These are phyloP conservation scores for Lordiphosa stackelbergi DNA, from an alignment of 1,140 invertebrate genomes.

Conservation along the genomic window DNA sequence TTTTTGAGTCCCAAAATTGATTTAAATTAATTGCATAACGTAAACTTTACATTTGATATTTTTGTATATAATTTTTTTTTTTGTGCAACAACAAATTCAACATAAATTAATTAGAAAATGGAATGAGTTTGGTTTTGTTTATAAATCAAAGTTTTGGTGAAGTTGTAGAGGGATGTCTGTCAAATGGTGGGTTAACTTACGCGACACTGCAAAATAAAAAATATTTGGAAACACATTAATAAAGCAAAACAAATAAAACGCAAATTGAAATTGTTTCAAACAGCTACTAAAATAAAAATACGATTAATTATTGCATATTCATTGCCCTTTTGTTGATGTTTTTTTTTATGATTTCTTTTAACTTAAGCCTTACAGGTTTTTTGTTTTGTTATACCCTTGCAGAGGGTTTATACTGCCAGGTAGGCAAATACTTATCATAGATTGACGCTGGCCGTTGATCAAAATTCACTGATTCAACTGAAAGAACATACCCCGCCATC, in stretches of 20 bases:
- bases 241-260: conserved; percentile 21
- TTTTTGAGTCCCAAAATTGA: conserved; percentile 66
- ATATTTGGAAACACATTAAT: conserved; percentile 10
- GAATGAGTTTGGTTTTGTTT: conserved; percentile 1
- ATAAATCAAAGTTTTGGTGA: conserved; percentile 21
- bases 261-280: conserved; percentile 5
- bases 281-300: conserved; percentile 14
- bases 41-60: conserved; percentile 31
- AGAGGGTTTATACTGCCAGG: too few species aligned
- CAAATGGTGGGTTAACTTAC: conserved; percentile 46
- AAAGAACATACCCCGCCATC: too few species aligned
- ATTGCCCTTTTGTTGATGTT: conserved; percentile 5
- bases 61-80: conserved; percentile 12
- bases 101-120: conserved; percentile 21
- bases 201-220: conserved; percentile 48
- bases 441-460: too few species aligned
- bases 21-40: conserved; percentile 66
- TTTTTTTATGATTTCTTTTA: neutral
- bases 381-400: too few species aligned
- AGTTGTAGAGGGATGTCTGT: conserved; percentile 31
- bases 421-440: too few species aligned
- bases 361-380: conserved; percentile 1
- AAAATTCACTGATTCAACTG: too few species aligned
- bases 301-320: conserved; percentile 6
- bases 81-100: conserved; percentile 42